These are phyloP conservation scores for Oceanodroma leucorhoa DNA, from an alignment of 2,797 vertebrate genomes.

Conservation along the genomic window DNA sequence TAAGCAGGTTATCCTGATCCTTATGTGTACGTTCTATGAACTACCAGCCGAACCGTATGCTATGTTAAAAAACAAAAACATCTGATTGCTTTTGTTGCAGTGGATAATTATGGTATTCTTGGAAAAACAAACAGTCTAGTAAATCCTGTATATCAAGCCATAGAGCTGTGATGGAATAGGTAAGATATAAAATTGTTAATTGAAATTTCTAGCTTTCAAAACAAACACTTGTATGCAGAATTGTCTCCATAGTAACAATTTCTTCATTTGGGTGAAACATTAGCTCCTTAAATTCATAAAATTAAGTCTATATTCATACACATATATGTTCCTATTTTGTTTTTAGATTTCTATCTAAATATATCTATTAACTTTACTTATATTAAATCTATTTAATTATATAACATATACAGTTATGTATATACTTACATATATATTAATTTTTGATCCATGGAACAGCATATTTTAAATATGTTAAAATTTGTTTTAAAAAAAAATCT, in stretches of 20 bases:
- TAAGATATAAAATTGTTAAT: background rate
- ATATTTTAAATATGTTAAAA: background rate
- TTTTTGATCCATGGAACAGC: background rate
- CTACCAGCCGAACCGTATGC: background rate
- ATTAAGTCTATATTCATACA: background rate
- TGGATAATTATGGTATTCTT: background rate
- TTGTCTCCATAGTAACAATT: background rate
- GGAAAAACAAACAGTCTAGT: background rate
- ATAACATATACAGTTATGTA: background rate
- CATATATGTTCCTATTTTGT: background rate
- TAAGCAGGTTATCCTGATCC: background rate
- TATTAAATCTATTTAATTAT: background rate
- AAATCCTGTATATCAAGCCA: background rate
- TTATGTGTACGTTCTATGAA: background rate
- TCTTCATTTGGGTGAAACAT: background rate
- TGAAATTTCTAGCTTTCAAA: background rate
- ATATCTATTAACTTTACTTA: background rate
- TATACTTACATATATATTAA: background rate
- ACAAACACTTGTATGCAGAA: background rate
- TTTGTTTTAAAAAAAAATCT: background rate
- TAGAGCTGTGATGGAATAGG: background rate
- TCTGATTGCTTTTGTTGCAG: background rate
- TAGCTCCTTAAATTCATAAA: background rate
- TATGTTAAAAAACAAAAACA: background rate
- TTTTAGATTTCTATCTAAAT: background rate